These are phyloP conservation scores for Falco punctatus DNA, from an alignment of 2,113 vertebrate genomes.

Conservation along the genomic window DNA sequence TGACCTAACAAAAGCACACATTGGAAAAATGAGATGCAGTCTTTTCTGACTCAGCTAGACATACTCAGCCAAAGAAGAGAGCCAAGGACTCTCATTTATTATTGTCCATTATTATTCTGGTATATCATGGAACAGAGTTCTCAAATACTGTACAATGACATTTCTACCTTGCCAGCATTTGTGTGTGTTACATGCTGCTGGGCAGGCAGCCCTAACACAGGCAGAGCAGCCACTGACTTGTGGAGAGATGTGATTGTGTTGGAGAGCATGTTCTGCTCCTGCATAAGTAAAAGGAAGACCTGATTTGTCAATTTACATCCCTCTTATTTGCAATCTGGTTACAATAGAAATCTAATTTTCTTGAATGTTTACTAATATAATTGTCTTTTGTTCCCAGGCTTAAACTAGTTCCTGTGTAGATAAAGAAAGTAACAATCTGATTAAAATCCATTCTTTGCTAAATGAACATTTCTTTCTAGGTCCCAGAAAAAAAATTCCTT, in stretches of 20 bases:
- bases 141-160: background rate
- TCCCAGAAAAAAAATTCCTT: background rate
- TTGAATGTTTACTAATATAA: background rate
- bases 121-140: background rate
- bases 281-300: background rate
- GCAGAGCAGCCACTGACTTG: background rate
- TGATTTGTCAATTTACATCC: background rate
- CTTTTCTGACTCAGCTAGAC: constrained; percentile 35
- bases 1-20: constrained; percentile 53
- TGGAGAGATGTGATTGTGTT: rapidly evolving
- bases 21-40: background rate
- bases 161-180: background rate
- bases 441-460: background rate
- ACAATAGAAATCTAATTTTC: background rate
- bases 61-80: background rate
- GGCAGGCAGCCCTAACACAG: background rate
- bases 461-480: background rate
- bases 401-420: background rate
- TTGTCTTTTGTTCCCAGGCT: background rate
- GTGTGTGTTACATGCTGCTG: background rate
- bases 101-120: background rate
- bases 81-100: background rate
- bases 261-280: background rate
- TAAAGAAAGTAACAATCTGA: background rate
- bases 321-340: background rate